These are phyloP conservation scores for Ectemnius continuus DNA, from an alignment of 2,888 invertebrate genomes.

Conservation along the genomic window DNA sequence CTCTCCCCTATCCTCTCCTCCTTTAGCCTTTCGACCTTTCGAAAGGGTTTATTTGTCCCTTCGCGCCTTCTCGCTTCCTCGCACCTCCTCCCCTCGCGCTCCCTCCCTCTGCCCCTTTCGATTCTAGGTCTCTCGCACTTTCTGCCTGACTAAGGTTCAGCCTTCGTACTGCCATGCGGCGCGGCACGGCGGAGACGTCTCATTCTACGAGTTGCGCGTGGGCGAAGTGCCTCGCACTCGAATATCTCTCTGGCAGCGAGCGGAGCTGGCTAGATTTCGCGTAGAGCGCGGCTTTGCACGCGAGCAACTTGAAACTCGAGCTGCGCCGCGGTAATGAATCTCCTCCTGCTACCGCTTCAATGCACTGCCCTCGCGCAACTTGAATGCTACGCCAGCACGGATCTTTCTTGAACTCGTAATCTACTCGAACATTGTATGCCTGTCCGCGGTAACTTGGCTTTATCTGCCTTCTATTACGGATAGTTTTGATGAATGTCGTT, in stretches of 20 bases:
- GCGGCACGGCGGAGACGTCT: slow-evolving; percentile 40
- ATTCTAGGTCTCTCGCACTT: not conserved
- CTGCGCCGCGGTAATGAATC: slow-evolving; percentile 16
- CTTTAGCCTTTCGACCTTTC: slow-evolving; percentile 23
- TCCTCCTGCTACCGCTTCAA: slow-evolving; percentile 22
- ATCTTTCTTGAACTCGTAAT: not conserved
- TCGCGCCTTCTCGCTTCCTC: slow-evolving; percentile 11
- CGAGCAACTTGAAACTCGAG: slow-evolving; percentile 43
- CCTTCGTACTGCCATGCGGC: slow-evolving; percentile 28
- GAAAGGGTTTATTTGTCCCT: not conserved
- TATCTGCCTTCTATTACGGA: too few species aligned
- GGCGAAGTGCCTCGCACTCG: slow-evolving; percentile 13
- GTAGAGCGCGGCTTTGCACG: slow-evolving; percentile 16
- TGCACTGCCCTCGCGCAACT: not conserved
- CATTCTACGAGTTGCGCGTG: slow-evolving; percentile 30
- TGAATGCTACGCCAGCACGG: not conserved
- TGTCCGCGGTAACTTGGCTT: too few species aligned
- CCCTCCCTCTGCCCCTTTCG: not conserved
- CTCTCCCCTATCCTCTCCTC: slow-evolving; percentile 7
- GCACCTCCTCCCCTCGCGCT: not conserved
- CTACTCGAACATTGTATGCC: too few species aligned
- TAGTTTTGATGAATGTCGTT: too few species aligned
- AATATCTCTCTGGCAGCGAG: slow-evolving; percentile 17
- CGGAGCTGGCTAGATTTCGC: slow-evolving; percentile 44
- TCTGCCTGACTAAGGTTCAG: slow-evolving; percentile 17